A percentile compares a stretch with the other conserved stretches of the same genome.
Evolutionary conservation across 2,888 invertebrate species (phyloP).

Genomic region (Ophion costatus): DNA sequence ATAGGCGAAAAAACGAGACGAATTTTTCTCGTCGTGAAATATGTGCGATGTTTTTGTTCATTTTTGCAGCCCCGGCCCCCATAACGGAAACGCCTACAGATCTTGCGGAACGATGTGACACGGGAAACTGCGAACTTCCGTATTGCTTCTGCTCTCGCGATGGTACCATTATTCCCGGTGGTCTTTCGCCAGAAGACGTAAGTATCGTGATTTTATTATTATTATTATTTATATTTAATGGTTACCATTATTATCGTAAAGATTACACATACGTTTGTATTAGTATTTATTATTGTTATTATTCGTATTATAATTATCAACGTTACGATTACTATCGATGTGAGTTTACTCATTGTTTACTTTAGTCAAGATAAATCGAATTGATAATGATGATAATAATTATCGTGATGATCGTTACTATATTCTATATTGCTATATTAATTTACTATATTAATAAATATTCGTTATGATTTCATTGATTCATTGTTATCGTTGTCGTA

Average conservation of each 20-base stretch:
- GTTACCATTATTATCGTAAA: slow-evolving; percentile 5
- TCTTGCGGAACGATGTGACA: slow-evolving; percentile 92
- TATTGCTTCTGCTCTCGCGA: slow-evolving; percentile 97
- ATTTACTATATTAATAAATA: too few species aligned
- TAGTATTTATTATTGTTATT: too few species aligned
- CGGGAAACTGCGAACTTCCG: slow-evolving; percentile 90
- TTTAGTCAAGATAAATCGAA: too few species aligned
- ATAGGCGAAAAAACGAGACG: background rate
- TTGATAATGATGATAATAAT: too few species aligned
- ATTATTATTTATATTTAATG: background rate
- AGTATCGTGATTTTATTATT: slow-evolving; percentile 70
- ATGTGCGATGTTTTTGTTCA: slow-evolving; percentile 15
- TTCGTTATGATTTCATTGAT: too few species aligned
- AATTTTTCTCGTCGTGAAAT: background rate
- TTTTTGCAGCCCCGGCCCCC: slow-evolving; percentile 89
- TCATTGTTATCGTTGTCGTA: too few species aligned
- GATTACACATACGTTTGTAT: too few species aligned
- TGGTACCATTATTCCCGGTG: slow-evolving; percentile 94
- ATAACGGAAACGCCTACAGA: slow-evolving; percentile 92
- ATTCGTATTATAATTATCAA: too few species aligned
- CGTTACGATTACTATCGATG: too few species aligned
- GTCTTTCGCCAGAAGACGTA: slow-evolving; percentile 92
- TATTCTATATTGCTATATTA: too few species aligned
- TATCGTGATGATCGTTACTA: too few species aligned
- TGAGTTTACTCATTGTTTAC: too few species aligned